A percentile compares a stretch with the other conserved stretches of the same genome.
These are phyloP conservation scores for Drosophila arizonae DNA, from an alignment of 1,140 invertebrate genomes.

Conservation along the genomic window DNA sequence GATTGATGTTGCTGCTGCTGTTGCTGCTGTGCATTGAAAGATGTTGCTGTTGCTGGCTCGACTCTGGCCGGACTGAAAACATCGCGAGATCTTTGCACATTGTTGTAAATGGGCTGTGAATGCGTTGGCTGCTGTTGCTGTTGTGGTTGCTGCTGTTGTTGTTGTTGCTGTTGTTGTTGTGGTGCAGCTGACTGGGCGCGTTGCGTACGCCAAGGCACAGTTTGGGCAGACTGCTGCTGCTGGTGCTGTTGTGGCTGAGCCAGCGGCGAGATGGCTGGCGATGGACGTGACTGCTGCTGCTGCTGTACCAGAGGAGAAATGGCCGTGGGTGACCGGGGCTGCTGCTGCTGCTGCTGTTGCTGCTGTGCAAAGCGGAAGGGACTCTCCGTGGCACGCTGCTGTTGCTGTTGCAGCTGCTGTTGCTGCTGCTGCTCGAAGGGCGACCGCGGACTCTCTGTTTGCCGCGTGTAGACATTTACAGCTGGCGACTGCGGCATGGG, in stretches of 20 bases:
- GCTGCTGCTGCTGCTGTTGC: slow-evolving; percentile 37
- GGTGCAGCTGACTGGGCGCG: slow-evolving; percentile 44
- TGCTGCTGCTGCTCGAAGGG: slow-evolving; percentile 55
- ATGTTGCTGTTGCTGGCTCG: slow-evolving; percentile 28
- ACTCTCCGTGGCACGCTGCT: slow-evolving; percentile 63
- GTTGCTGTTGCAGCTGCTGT: slow-evolving; percentile 53
- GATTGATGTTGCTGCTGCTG: slow-evolving; percentile 51
- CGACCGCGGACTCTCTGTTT: slow-evolving; percentile 68
- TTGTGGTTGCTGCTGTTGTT: slow-evolving; percentile 28
- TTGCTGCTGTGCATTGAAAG: slow-evolving; percentile 46
- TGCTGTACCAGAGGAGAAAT: slow-evolving; percentile 60
- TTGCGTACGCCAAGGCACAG: slow-evolving; percentile 78
- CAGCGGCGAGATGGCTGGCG: slow-evolving; percentile 37
- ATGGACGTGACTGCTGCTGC: slow-evolving; percentile 27
- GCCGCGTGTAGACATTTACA: slow-evolving; percentile 72
- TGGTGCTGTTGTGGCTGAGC: slow-evolving; percentile 66
- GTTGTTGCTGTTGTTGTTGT: slow-evolving; percentile 35
- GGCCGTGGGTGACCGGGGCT: slow-evolving; percentile 29
- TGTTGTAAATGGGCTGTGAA: slow-evolving; percentile 74
- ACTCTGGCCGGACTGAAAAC: slow-evolving; percentile 41
- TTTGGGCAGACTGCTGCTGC: slow-evolving; percentile 40
- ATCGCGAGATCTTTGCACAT: slow-evolving; percentile 67
- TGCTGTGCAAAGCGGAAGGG: slow-evolving; percentile 69
- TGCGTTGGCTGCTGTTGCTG: slow-evolving; percentile 52
- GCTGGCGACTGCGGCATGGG: slow-evolving; percentile 69